Base-by-base conservation (phyloP, 2,888 invertebrate genomes). In the Aleiodes alternator region DNA sequence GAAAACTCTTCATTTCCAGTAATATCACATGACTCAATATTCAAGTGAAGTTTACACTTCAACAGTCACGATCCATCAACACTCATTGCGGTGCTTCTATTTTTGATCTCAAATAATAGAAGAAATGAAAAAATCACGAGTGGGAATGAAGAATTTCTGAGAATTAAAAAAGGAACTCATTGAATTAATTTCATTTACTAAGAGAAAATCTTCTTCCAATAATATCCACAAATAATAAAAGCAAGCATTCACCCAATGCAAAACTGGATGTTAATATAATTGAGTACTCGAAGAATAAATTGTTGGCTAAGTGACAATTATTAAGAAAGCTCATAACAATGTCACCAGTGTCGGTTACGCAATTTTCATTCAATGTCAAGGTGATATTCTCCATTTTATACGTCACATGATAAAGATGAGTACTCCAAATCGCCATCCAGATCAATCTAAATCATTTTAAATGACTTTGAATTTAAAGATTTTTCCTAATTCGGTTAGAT, bases 371-470 rank as follows among this genome's bases (percentile, higher is more conserved):
- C 34, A 51, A 66, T 14, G 66, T 56, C 7, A 31, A 43, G n/a
- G 51, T 12, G 9, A 43, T 72, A 7, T 68, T 53, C 6, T 61
- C 56, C 9, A 56, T 48, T 11, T 55, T 34, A 23, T 69, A 72
- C 11, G 50, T 68, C 34, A 76, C 78, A 51, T 83, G 75, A 7
- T 81, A 77, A 7, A 84, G 11, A 48, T 82, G 78, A 14, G 80
- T 71, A 23, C 76, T 82, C 85, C 85, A 85, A 12, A 84, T 59
- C 6, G 81, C 82, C 72, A 84, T 51, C 85, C 84, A 85, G 31
- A 78, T 66, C 29, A 85, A 81, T 66, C 85, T 85, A 74, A 55
- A 78, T 51, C 23, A 72, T 68, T 71, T 38, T 56, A 50, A 16
- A 43, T 7, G 12, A 64, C 23, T 23, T 23, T 23, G 23, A 23